A percentile compares a stretch with the other conserved stretches of the same genome.
phyloP scores from a whole-genome alignment of 2,888 invertebrate species.

The Pocota personata region DNA sequence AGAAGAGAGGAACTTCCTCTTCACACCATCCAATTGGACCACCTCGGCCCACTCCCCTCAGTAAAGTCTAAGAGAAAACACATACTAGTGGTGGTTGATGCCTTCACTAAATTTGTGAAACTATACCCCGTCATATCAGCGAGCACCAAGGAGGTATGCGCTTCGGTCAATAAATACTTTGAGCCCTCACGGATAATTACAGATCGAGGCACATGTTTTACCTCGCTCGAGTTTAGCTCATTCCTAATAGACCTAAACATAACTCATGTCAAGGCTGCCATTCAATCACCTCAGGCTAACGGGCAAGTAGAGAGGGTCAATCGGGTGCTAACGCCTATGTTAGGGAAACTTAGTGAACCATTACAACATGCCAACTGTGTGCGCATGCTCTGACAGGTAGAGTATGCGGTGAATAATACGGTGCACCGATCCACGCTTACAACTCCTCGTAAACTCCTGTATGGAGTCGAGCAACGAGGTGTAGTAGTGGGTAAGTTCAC shows the following conservation, averaged over 20 bases:
- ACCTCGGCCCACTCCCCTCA: no score
- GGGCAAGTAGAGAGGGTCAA: slow-evolving; percentile 70
- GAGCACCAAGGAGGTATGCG: not conserved
- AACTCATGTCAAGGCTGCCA: no score
- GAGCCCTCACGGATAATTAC: slow-evolving; percentile 68
- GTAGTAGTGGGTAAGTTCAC: slow-evolving; percentile 58
- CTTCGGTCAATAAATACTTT: not conserved
- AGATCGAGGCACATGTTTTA: no score
- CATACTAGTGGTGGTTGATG: not conserved
- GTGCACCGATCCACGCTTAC: slow-evolving; percentile 75
- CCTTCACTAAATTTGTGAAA: not conserved
- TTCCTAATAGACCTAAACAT: no score
- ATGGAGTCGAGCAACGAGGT: slow-evolving; percentile 66
- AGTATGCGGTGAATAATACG: slow-evolving; percentile 75
- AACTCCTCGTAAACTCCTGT: slow-evolving; percentile 75
- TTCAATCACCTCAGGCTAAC: slow-evolving; percentile 75
- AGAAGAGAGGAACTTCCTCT: no score
- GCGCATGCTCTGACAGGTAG: slow-evolving; percentile 17
- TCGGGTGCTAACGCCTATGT: slow-evolving; percentile 13
- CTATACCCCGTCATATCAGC: not conserved
- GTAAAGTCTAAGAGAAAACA: not conserved
- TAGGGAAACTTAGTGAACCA: slow-evolving; percentile 25
- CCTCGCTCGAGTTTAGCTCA: slow-evolving; percentile 29
- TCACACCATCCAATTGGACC: no score
- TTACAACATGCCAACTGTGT: slow-evolving; percentile 17